Base-by-base conservation (phyloP, 2,888 invertebrate genomes). In the Hetaerina titia region DNA sequence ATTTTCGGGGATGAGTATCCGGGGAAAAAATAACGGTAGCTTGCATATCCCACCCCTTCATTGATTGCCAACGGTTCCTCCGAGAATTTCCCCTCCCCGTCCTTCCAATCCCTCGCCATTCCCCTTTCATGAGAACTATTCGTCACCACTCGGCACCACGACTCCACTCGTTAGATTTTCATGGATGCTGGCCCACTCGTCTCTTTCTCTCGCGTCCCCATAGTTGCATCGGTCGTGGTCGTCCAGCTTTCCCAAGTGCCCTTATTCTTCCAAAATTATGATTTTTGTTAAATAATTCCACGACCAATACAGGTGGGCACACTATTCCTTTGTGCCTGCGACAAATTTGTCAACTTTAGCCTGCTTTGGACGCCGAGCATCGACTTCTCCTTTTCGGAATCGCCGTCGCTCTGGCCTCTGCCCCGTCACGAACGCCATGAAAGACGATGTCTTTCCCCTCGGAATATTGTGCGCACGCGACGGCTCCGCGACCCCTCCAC, bases 11-110 rank as follows among this genome's bases (percentile, higher is more conserved):
- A 81, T 81, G 74, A 31, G 25, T 31, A 31, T 81, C 31, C 31
- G 11, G 81, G 81, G 25, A 81, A 69, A 81, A 81, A 22, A 81
- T 81, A 81, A 81, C 81, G 81, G 81, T 81, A 7, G 13, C 31
- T 31, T 31, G 81, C 81, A 31, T 15, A 81, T 81, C 81, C 81
- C 22, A 81, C 81, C 25, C 45, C 25, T 31, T 81, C 81, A 81
- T 81, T 31, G 81, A 31, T 31, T 31, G 13, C 31, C 81, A 81
- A 81, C 81, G 81, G 81, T 81, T 81, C 81, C 81, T 81, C 81
- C 31, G 9, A 81, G 31, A 81, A 31, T 22, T 13, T 31, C 81
- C 31, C 81, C 31, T 13, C 31, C 11, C 81, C n/a, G 25, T 22
- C 81, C 81, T 81, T 0, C 11, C 81, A 9, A 13, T 2, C 25